Evolutionary conservation across 2,888 invertebrate genomes (phyloP).

Genomic region (Drosophila neoperkinsi): DNA sequence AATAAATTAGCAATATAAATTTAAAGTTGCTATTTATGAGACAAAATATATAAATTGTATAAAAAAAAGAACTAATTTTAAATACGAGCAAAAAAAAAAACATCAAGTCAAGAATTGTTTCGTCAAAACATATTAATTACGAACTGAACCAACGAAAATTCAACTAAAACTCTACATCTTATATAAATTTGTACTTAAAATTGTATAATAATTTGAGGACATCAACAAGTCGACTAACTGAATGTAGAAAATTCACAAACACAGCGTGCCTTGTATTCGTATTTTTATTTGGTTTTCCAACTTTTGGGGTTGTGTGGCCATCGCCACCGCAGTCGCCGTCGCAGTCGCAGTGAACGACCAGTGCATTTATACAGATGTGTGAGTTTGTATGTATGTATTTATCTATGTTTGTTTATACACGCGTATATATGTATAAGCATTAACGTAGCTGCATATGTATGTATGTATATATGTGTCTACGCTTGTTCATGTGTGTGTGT

Average conservation of each 20-base stretch:
- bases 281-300: conserved; percentile 80
- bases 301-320: conserved; percentile 77
- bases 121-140: background rate
- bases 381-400: conserved; percentile 17
- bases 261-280: conserved; percentile 67
- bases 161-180: background rate
- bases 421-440: conserved; percentile 21
- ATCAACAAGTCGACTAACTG: conserved; percentile 36
- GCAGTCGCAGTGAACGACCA: conserved; percentile 47
- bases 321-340: conserved; percentile 51
- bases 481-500: conserved; percentile 18
- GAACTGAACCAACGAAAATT: background rate
- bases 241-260: conserved; percentile 51
- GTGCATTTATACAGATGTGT: conserved; percentile 50
- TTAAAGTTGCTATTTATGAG: background rate
- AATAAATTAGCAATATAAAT: background rate
- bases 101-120: background rate
- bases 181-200: background rate
- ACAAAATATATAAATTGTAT: background rate
- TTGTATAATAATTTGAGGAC: conserved; percentile 24
- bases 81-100: background rate
- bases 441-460: conserved; percentile 21
- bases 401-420: conserved; percentile 41
- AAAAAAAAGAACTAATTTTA: background rate
- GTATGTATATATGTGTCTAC: conserved; percentile 29